Evolutionary conservation across 2,797 vertebrate species (phyloP).

Genomic region (Urosaurus nigricauda): DNA sequence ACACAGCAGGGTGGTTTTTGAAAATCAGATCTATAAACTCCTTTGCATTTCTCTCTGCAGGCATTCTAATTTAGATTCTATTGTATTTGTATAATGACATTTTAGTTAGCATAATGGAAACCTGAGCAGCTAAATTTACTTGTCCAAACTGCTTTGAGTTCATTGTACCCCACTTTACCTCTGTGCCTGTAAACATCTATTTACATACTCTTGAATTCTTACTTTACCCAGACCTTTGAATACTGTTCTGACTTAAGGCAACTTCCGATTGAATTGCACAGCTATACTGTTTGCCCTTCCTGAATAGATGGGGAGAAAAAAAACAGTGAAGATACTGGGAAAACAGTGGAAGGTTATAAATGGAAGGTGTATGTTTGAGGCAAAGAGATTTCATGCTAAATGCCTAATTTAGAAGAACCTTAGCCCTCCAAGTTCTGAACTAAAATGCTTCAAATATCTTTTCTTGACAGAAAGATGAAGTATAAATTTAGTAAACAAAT

Average conservation of each 20-base stretch:
- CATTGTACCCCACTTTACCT: background rate
- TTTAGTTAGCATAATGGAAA: slow-evolving; percentile 13
- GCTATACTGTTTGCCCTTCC: background rate
- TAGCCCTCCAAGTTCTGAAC: background rate
- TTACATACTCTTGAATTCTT: background rate
- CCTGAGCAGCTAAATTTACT: background rate
- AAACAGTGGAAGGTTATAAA: background rate
- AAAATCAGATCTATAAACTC: slow-evolving; percentile 49
- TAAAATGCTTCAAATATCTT: background rate
- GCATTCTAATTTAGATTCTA: slow-evolving; percentile 26
- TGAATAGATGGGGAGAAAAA: background rate
- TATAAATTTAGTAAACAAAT: background rate
- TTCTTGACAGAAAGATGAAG: background rate
- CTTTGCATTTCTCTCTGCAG: slow-evolving; percentile 48
- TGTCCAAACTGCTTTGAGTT: background rate
- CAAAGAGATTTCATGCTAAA: background rate
- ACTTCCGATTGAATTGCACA: background rate
- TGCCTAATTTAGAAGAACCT: background rate
- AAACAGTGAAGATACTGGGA: background rate
- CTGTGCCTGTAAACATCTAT: background rate
- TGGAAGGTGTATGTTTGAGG: background rate
- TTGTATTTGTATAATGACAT: slow-evolving; percentile 26
- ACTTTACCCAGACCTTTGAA: background rate
- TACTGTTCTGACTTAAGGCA: background rate
- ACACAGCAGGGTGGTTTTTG: slow-evolving; percentile 36